Evolutionary conservation across 2,113 vertebrate species (phyloP).

Genomic region (Thymallus thymallus): DNA sequence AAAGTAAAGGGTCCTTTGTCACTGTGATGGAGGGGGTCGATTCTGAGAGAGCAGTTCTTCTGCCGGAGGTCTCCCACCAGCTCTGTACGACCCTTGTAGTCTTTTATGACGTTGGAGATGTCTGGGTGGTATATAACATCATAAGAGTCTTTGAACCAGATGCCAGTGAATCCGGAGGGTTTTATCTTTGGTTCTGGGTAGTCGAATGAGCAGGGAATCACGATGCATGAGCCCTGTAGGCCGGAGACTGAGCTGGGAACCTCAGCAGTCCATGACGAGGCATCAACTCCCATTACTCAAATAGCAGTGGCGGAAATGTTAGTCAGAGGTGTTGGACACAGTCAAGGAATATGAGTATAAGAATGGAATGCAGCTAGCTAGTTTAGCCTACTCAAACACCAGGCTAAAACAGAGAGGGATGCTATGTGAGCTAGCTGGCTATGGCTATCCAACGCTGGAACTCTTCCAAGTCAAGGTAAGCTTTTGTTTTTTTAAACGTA

Average conservation of each 20-base stretch:
- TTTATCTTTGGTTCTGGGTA: constrained; percentile 32
- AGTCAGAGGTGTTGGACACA: background rate
- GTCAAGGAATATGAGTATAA: background rate
- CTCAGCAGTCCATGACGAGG: constrained; percentile 48
- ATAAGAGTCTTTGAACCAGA: constrained; percentile 36
- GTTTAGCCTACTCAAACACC: too few species aligned
- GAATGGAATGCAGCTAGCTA: too few species aligned
- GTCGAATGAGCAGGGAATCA: constrained; percentile 65
- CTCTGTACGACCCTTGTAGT: constrained; percentile 43
- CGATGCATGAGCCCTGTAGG: constrained; percentile 64
- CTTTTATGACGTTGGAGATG: background rate
- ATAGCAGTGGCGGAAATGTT: background rate
- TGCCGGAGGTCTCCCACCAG: constrained; percentile 53
- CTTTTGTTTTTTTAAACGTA: too few species aligned
- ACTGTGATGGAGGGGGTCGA: constrained; percentile 41
- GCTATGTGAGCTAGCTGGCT: too few species aligned
- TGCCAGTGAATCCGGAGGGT: constrained; percentile 37
- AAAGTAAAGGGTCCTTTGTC: constrained; percentile 61
- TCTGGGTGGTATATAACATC: constrained; percentile 40
- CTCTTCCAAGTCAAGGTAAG: too few species aligned
- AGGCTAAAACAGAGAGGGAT: too few species aligned
- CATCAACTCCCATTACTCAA: constrained; percentile 33
- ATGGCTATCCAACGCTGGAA: too few species aligned
- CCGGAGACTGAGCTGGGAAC: constrained; percentile 53
- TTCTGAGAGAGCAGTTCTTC: constrained; percentile 65